A percentile compares a stretch with the other conserved stretches of the same genome.
Conservation (phyloP, 2,797 vertebrate genomes). For the Setipinna tenuifilis region DNA sequence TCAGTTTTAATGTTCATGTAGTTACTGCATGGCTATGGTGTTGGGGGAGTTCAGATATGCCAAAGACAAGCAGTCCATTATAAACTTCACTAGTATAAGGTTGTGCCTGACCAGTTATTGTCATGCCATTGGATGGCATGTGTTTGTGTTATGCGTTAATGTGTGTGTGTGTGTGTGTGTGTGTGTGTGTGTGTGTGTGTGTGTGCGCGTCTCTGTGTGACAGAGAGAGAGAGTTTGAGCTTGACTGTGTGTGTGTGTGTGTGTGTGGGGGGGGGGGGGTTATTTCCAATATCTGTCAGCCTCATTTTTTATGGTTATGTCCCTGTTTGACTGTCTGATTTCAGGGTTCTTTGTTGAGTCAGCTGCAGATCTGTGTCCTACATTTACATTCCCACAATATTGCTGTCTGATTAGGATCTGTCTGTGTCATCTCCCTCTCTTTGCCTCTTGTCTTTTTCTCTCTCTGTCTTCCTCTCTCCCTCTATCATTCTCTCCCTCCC, state of each 20-base stretch:
- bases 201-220: background rate
- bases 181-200: background rate
- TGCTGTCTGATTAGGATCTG: too few relatives aligned
- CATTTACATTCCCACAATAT: too few relatives aligned
- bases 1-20: too few relatives aligned
- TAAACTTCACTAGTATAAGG: background rate
- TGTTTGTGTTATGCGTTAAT: background rate
- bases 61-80: background rate
- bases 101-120: background rate
- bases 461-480: background rate
- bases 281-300: background rate
- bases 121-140: background rate
- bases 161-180: too few relatives aligned
- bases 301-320: background rate
- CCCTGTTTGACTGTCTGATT: background rate
- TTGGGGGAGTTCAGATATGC: too few relatives aligned
- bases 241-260: background rate
- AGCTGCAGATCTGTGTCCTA: too few relatives aligned
- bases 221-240: too few relatives aligned
- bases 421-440: too few relatives aligned
- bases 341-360: too few relatives aligned
- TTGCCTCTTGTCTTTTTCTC: background rate
- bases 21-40: too few relatives aligned
- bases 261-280: background rate
- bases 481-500: conserved; percentile 29